Base-by-base conservation (phyloP, 2,888 invertebrate species). In the Apodemia zela region DNA sequence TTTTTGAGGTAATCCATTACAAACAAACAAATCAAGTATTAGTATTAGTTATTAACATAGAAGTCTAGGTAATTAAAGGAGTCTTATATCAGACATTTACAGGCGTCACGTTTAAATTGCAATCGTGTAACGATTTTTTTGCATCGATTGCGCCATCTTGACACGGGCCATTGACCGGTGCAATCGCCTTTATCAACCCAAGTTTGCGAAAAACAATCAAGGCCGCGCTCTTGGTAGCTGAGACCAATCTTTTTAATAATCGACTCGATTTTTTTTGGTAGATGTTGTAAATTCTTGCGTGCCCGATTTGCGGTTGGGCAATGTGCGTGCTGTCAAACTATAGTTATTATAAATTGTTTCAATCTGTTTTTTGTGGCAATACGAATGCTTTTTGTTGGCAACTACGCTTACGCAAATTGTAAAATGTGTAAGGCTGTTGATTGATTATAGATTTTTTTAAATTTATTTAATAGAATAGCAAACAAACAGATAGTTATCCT, bases 191-290 rank as follows among this genome's bases (percentile, higher is more conserved):
- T 51, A 72, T 78, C 71, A 76, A 79, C 67, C 69, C 70, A 74
- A 68, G 71, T 85, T 85, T 81, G 84, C 85, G 85, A 86, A 87
- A 87, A 81, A 78, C 73, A 66, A 71, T 73, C 86, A 89, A 89
- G 89, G 89, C 80, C 83, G 71, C 73, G 77, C 73, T 77, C 79
- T 82, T 79, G 80, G 79, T 73, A 75, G 80, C 79, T 85, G 89
- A 83, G 80, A 85, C 89, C 83, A 89, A 89, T 89, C 82, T 82
- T 81, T 80, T 80, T 78, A 78, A 85, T 83, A 81, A 81, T 80
- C 81, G 71, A 78, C 73, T 72, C 72, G 75, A 79, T 80, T 77
- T 75, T 75, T 75, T 73, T 71, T 68, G 67, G 57, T 59, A 59
- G 65, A 66, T 76, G 74, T 81, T 77, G 82, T 83, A 78, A 77